These are phyloP conservation scores for Halcyon chelicuti DNA, from an alignment of 2,797 vertebrate genomes.

Conservation along the genomic window DNA sequence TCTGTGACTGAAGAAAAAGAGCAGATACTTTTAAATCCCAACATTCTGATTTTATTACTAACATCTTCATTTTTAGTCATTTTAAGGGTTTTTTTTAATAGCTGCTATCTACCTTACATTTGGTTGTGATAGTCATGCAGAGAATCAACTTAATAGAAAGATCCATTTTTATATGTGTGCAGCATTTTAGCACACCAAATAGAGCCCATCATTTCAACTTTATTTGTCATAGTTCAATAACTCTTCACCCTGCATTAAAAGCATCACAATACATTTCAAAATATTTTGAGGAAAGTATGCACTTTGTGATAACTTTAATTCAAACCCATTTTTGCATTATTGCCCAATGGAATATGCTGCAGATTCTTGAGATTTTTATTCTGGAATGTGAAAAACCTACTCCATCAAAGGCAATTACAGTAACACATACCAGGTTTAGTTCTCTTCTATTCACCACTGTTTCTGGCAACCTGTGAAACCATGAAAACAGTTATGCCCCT, in stretches of 20 bases:
- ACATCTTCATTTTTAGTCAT: not conserved
- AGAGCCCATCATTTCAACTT: not conserved
- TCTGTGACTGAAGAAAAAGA: not conserved
- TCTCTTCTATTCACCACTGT: not conserved
- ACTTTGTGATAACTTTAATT: not conserved
- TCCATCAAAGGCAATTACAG: not conserved
- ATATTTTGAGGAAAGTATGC: slow-evolving; percentile 5
- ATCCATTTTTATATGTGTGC: not conserved
- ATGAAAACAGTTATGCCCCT: not conserved
- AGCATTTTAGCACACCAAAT: not conserved
- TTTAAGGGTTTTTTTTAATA: not conserved
- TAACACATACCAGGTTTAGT: not conserved
- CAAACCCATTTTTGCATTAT: not conserved
- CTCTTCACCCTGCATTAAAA: not conserved
- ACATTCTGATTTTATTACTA: not conserved
- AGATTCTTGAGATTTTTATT: not conserved
- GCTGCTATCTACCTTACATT: not conserved
- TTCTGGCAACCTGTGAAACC: not conserved
- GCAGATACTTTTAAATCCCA: not conserved
- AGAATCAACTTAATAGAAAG: not conserved
- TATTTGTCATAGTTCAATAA: not conserved
- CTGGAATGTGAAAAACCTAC: not conserved
- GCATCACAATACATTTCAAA: not conserved
- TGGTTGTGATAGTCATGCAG: not conserved
- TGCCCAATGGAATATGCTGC: not conserved